Conservation (phyloP, 1,140 invertebrate genomes). For the Monochamus saltuarius region DNA sequence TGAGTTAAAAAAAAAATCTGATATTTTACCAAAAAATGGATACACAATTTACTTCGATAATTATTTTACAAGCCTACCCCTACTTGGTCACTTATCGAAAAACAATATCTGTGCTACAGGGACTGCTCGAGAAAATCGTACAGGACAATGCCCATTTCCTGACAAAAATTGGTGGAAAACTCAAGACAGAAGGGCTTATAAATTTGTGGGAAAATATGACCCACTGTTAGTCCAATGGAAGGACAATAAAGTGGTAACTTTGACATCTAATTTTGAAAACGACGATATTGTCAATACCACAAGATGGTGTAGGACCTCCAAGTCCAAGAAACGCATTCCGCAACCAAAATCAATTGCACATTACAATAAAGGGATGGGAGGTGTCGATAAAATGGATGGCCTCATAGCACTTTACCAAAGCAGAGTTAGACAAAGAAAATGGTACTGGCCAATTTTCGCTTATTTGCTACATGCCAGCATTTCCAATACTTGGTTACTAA, state of each 20-base stretch:
- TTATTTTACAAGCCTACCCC: slow-evolving; percentile 20
- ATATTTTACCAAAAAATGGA: slow-evolving; percentile 21
- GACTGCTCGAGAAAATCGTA: slow-evolving; percentile 24
- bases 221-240: slow-evolving; percentile 41
- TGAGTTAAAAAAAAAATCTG: neutral
- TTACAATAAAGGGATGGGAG: slow-evolving; percentile 48
- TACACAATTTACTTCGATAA: slow-evolving; percentile 27
- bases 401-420: slow-evolving; percentile 31
- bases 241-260: slow-evolving; percentile 44
- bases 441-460: neutral
- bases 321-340: no score
- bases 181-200: slow-evolving; percentile 2
- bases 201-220: neutral
- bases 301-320: slow-evolving; percentile 29
- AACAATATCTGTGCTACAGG: slow-evolving; percentile 24
- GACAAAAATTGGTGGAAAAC: slow-evolving; percentile 18
- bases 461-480: slow-evolving; percentile 23
- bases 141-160: slow-evolving; percentile 8
- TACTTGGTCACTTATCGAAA: slow-evolving; percentile 17
- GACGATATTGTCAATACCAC: slow-evolving; percentile 16
- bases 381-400: slow-evolving; percentile 41
- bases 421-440: slow-evolving; percentile 15
- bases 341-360: slow-evolving; percentile 38
- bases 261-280: slow-evolving; percentile 43
- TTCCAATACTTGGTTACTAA: slow-evolving; percentile 40